Evolutionary conservation across 2,888 invertebrate species (phyloP), one percentile per base, ranked within the genome.

Genomic region (Dioctria linearis): DNA sequence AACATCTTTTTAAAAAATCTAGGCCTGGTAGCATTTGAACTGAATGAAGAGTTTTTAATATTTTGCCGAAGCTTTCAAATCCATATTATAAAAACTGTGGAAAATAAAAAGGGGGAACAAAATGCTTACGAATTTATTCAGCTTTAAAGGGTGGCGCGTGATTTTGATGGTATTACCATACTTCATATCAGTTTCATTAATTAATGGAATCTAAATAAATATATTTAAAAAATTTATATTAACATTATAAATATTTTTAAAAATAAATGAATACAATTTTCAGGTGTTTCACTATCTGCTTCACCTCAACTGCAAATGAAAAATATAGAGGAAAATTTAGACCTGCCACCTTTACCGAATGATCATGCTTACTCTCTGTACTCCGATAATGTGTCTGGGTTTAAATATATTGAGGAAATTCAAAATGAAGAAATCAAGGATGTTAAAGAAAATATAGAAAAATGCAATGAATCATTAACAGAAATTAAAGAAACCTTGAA

Each of bases 251-350:
- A 25, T 25, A 25, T 46, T 46, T 2, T 46, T 6, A 46, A 63
- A 9, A 39, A 39, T 82, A 81, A 69, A 86, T 80, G n/a, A 3
- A 11, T 25, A 25, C 25, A 25, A 25, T 25, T 65, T 83, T 51
- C 9, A 46, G 6, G 43, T 71, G n/a, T 71, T 37, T 5, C 67
- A 43, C 43, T 67, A 37, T 39, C 61, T 43, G 37, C n/a, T 39
- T 63, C 76, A 37, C 49, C 63, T 6, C n/a, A 73, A 13, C 46
- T 61, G 11, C 61, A 51, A 63, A 4, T 13, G 43, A 66, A 51
- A 54, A 54, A 40, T 3, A 39, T 40, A 51, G 46, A 67, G 9
- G 46, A 59, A 37, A 69, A 6, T 66, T 46, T 66, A 46, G 73
- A 80, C n/a, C n/a, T 75, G 46, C 80, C 80, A 42, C 54, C 71